Evolutionary conservation across 2,888 invertebrate genomes (phyloP), one percentile per base, ranked within the genome.

Genomic region (Drosophila mimica): DNA sequence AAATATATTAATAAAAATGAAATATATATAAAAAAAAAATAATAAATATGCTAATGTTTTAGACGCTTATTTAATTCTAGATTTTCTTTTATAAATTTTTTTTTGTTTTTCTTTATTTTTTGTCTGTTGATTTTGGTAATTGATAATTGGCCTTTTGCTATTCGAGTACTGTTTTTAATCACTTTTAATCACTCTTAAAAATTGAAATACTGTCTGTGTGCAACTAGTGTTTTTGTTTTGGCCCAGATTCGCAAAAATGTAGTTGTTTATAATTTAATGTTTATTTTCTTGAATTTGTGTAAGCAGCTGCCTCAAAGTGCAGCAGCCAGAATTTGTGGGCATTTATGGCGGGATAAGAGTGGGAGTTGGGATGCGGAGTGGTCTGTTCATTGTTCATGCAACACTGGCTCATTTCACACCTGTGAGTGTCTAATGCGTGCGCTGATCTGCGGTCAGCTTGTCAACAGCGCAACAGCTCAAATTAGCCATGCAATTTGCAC

Each of bases 401-500:
- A 74, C 36, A 53, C 30, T 43, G 56, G 31, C 53, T 51, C 34
- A 56, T 56, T 78, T 78, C 70, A 71, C 78, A 78, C 78, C 70
- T 78, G 31, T 34, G 58, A 17, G 13, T 33, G 48, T 70, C 51
- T 62, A 74, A 63, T 56, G 68, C 46, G 13, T 46, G 15, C 69
- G 58, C 30, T 51, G 51, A 63, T 73, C 33, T 53, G 77, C 70
- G 79, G 59, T 60, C 46, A 56, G 66, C 68, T 78, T 78, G 82
- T 81, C 76, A 81, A 81, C 81, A 40, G 63, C 62, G 84, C 84
- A 83, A 84, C 82, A 72, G 80, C 77, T 80, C 84, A 84, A 87
- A 84, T 84, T 84, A 87, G 84, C 84, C 84, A 84, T 84, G 84
- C 84, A 84, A 84, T 84, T 87, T 84, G 84, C 87, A 87, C 71